Conservation (phyloP, 1,140 invertebrate species). For the Cephus cinctus region DNA sequence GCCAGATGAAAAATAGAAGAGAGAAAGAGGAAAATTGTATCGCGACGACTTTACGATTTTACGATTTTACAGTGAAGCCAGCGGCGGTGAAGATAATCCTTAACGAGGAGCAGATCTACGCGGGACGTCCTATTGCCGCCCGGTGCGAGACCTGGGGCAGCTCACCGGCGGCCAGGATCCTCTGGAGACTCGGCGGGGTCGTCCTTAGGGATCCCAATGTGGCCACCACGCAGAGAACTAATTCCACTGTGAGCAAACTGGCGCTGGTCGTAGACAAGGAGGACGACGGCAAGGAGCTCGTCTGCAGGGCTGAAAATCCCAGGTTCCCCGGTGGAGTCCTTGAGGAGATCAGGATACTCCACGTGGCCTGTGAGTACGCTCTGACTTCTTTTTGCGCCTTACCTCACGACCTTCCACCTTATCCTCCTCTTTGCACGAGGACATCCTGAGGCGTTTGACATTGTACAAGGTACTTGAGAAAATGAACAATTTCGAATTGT, state of each 20-base stretch:
- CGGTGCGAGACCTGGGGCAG: constrained; percentile 73
- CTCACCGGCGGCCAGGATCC: constrained; percentile 69
- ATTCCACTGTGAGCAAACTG: constrained; percentile 73
- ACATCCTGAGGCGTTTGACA: no score
- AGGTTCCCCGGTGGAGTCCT: constrained; percentile 78
- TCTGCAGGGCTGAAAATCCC: constrained; percentile 86
- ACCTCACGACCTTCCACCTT: not conserved
- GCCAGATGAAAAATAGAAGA: no score
- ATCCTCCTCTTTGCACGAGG: not conserved
- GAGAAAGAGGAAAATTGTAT: no score
- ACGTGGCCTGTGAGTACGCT: constrained; percentile 83
- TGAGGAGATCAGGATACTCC: constrained; percentile 74
- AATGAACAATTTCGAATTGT: no score
- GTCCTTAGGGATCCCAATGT: constrained; percentile 60
- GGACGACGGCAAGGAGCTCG: constrained; percentile 80
- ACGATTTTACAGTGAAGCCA: constrained; percentile 69
- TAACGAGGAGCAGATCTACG: constrained; percentile 62
- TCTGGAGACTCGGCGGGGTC: constrained; percentile 69
- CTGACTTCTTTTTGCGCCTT: constrained; percentile 23
- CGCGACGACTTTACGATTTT: no score
- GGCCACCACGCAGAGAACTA: constrained; percentile 59
- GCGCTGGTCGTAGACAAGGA: constrained; percentile 70
- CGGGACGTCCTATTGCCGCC: constrained; percentile 62
- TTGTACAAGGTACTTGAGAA: no score
- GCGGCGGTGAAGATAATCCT: constrained; percentile 67